Percentiles rank a stretch among this genome's conserved stretches.
Evolutionary conservation across 2,888 invertebrate species (phyloP).

Genomic region (Lepeophtheirus nordmannii): DNA sequence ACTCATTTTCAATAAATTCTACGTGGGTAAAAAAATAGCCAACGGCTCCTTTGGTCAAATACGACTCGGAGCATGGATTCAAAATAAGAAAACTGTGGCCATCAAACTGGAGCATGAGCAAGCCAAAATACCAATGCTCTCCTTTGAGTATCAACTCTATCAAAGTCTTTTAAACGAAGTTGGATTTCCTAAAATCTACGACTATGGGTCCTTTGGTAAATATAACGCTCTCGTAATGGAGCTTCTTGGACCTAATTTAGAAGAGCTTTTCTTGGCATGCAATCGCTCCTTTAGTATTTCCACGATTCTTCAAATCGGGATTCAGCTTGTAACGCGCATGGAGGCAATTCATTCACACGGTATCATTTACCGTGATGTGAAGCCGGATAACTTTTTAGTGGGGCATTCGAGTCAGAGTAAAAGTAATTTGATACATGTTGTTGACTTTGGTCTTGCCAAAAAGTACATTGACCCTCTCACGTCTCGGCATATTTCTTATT

Average conservation of each 20-base stretch:
- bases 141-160: constrained; percentile 11
- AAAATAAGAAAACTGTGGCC: constrained; percentile 5
- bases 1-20: neutral
- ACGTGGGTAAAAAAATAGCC: constrained; percentile 22
- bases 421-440: constrained; percentile 8
- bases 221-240: constrained; percentile 42
- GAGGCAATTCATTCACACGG: constrained; percentile 6
- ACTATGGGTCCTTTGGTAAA: constrained; percentile 41
- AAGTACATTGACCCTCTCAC: constrained; percentile 20
- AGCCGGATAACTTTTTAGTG: constrained; percentile 21
- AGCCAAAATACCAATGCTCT: constrained; percentile 17
- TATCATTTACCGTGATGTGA: constrained; percentile 21
- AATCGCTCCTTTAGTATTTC: constrained; percentile 40
- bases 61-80: constrained; percentile 4
- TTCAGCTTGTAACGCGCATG: constrained; percentile 34
- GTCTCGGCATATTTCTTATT: constrained; percentile 12
- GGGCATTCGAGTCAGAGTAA: neutral
- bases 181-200: constrained; percentile 40
- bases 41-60: constrained; percentile 25
- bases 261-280: constrained; percentile 41
- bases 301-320: constrained; percentile 40
- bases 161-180: neutral
- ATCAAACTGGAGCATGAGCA: constrained; percentile 19
- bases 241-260: constrained; percentile 40
- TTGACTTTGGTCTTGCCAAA: constrained; percentile 24